phyloP scores from a whole-genome alignment of 2,113 vertebrate genomes.

The Lagopus muta region DNA sequence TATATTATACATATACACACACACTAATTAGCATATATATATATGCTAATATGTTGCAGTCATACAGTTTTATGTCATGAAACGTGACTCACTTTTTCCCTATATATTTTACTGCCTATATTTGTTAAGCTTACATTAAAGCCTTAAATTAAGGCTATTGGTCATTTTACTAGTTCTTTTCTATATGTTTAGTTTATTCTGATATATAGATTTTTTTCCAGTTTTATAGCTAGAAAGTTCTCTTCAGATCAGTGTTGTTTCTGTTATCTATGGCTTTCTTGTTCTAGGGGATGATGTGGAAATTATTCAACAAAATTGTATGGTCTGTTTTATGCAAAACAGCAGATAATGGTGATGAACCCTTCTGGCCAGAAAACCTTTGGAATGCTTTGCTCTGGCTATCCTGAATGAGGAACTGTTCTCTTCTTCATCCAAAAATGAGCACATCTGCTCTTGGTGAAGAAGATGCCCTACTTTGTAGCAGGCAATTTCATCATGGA shows the following conservation, averaged over 20 bases:
- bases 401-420: not conserved
- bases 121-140: not conserved
- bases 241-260: not conserved
- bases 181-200: not conserved
- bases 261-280: not conserved
- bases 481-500: not conserved
- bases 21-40: too few species aligned
- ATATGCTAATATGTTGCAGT: not conserved
- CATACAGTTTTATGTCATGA: not conserved
- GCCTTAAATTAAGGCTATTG: not conserved
- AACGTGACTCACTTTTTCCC: not conserved
- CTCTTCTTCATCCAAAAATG: not conserved
- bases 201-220: not conserved
- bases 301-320: not conserved
- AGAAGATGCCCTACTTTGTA: not conserved
- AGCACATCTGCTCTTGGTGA: not conserved
- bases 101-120: not conserved
- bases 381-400: not conserved
- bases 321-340: not conserved
- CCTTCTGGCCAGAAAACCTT: not conserved
- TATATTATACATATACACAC: too few species aligned
- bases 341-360: not conserved
- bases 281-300: not conserved
- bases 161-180: not conserved
- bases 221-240: not conserved